Conservation (phyloP, 1,140 invertebrate genomes). For the Drosophila persimilis region DNA sequence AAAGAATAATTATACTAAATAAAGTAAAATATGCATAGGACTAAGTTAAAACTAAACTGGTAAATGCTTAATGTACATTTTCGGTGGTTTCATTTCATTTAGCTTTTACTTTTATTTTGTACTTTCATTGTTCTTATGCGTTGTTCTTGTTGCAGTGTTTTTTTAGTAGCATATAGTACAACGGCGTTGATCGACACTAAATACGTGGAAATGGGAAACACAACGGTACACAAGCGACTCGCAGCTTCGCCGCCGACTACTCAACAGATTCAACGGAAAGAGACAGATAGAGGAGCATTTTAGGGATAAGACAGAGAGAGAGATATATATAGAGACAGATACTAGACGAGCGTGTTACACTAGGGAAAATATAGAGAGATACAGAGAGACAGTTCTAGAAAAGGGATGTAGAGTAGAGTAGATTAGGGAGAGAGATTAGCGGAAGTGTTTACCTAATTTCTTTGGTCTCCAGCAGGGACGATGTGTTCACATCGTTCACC, state of each 20-base stretch:
- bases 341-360: conserved; percentile 45
- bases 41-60: conserved; percentile 39
- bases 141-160: conserved; percentile 16
- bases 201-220: conserved; percentile 43
- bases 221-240: conserved; percentile 33
- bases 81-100: conserved; percentile 5
- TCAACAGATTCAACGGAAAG: conserved; percentile 45
- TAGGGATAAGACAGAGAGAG: conserved; percentile 2
- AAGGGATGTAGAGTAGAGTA: conserved; percentile 12
- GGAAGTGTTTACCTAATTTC: conserved; percentile 80
- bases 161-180: conserved; percentile 50
- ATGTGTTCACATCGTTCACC: conserved; percentile 78
- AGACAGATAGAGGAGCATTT: conserved; percentile 9
- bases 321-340: conserved; percentile 26
- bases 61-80: conserved; percentile 43
- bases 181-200: conserved; percentile 61
- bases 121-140: conserved; percentile 28
- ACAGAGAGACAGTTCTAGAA: conserved; percentile 8
- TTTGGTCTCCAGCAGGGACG: conserved; percentile 82
- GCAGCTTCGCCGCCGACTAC: conserved; percentile 43
- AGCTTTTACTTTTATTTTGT: conserved; percentile 2
- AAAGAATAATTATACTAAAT: conserved; percentile 15
- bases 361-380: conserved; percentile 21
- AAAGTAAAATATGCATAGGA: conserved; percentile 34
- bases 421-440: conserved; percentile 22